Percentiles rank a stretch among this genome's conserved stretches.
phyloP scores from a whole-genome alignment of 2,113 vertebrate species.

The Gadus macrocephalus region DNA sequence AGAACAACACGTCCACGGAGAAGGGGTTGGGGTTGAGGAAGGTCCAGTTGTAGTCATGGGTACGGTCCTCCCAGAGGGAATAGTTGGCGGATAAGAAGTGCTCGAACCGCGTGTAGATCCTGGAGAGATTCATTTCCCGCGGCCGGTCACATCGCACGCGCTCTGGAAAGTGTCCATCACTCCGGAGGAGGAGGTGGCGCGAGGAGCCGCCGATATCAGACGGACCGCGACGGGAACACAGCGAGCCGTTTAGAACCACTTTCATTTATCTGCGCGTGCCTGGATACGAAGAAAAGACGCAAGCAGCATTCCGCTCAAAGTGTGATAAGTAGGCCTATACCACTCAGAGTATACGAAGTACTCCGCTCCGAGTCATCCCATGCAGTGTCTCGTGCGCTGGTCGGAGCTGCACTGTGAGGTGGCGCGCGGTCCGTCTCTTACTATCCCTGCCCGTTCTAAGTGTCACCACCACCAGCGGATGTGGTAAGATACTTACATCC shows the following conservation, averaged over 20 bases:
- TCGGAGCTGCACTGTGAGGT: no score
- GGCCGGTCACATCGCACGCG: slow-evolving; percentile 6
- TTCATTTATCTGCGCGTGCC: not conserved
- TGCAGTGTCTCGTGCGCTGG: no score
- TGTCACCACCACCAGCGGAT: no score
- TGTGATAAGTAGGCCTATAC: no score
- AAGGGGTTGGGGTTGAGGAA: slow-evolving; percentile 34
- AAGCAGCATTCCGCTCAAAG: no score
- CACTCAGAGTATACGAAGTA: no score
- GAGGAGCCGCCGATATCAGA: no score
- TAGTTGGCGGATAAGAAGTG: slow-evolving; percentile 45
- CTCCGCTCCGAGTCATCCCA: no score
- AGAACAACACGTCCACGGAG: slow-evolving; percentile 55
- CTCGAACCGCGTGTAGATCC: slow-evolving; percentile 42
- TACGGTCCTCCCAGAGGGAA: slow-evolving; percentile 32
- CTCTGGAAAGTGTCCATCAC: not conserved
- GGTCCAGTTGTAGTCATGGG: slow-evolving; percentile 36
- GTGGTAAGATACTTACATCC: no score
- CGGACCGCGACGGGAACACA: no score
- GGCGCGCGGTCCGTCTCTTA: no score
- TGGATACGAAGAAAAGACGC: not conserved
- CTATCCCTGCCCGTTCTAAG: no score
- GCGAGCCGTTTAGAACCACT: not conserved
- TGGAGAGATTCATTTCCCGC: slow-evolving; percentile 51
- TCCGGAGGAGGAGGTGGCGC: not conserved